A percentile compares a stretch with the other conserved stretches of the same genome.
Evolutionary conservation across 2,888 invertebrate species (phyloP).

Genomic region (Norana najaformis): DNA sequence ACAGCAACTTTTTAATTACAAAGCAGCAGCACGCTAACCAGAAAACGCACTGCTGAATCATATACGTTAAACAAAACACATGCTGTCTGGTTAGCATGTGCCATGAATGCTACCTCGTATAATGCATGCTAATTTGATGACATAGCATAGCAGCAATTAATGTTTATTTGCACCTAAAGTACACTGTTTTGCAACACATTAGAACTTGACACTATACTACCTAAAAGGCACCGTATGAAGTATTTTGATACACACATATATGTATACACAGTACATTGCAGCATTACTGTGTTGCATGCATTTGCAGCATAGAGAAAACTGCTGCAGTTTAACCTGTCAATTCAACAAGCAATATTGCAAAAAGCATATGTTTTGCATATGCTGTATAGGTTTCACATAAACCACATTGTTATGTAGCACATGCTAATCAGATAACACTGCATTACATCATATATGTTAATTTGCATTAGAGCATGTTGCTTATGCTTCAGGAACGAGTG

Average conservation of each 20-base stretch:
- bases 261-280: not conserved
- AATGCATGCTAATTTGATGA: not conserved
- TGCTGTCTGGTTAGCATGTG: not conserved
- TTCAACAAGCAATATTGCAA: not conserved
- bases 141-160: not conserved
- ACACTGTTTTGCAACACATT: not conserved
- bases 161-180: not conserved
- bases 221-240: not conserved
- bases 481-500: too few relatives aligned
- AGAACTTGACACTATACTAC: not conserved
- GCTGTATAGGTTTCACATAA: not conserved
- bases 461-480: too few relatives aligned
- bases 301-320: not conserved
- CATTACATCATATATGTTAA: too few relatives aligned
- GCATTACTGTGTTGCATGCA: not conserved
- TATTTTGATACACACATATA: not conserved
- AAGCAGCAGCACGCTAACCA: conserved; percentile 5
- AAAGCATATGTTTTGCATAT: not conserved
- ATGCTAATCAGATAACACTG: not conserved
- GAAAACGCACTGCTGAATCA: not conserved
- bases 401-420: conserved; percentile 2
- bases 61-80: not conserved
- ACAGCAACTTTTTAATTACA: conserved; percentile 1
- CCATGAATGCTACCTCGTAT: not conserved
- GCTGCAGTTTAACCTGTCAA: not conserved